Conservation (phyloP, 2,888 invertebrate species). For the Spialia ferax region DNA sequence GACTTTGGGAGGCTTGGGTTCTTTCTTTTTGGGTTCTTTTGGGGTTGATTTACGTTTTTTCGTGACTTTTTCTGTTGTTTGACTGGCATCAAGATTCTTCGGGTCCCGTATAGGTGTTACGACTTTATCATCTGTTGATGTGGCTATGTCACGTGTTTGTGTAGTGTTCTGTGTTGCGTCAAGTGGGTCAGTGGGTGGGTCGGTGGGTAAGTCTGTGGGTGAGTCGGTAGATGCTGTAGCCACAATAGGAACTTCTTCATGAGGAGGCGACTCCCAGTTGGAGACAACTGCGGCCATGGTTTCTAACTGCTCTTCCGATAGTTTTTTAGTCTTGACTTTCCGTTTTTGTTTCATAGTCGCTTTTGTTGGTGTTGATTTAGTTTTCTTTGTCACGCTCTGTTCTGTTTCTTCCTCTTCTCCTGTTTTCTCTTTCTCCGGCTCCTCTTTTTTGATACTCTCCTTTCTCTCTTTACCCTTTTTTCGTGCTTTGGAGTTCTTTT, state of each 20-base stretch:
- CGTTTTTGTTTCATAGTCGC: conserved; percentile 41
- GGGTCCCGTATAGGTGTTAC: conserved; percentile 10
- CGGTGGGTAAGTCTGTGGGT: background rate
- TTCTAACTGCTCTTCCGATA: conserved; percentile 68
- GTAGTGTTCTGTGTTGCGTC: conserved; percentile 20
- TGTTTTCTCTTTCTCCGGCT: conserved; percentile 41
- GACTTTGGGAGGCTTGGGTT: conserved; percentile 54
- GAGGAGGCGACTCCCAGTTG: conserved; percentile 74
- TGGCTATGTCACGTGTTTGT: background rate
- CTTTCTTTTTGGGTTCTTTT: conserved; percentile 58
- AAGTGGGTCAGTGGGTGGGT: conserved; percentile 37
- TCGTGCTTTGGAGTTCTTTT: conserved; percentile 57
- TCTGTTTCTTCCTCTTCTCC: conserved; percentile 7
- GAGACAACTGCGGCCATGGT: conserved; percentile 69
- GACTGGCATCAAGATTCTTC: background rate
- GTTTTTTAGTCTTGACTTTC: conserved; percentile 68
- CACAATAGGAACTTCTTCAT: conserved; percentile 52
- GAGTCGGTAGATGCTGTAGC: too few species aligned
- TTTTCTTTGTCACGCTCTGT: conserved; percentile 46
- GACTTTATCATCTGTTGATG: conserved; percentile 18
- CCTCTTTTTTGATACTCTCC: conserved; percentile 48
- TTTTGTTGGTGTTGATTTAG: conserved; percentile 32
- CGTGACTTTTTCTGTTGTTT: conserved; percentile 56
- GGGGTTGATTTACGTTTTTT: conserved; percentile 65
- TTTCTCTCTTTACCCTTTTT: conserved; percentile 54